Conservation (phyloP, 2,113 vertebrate species). For the Phylloscopus trochilus region DNA sequence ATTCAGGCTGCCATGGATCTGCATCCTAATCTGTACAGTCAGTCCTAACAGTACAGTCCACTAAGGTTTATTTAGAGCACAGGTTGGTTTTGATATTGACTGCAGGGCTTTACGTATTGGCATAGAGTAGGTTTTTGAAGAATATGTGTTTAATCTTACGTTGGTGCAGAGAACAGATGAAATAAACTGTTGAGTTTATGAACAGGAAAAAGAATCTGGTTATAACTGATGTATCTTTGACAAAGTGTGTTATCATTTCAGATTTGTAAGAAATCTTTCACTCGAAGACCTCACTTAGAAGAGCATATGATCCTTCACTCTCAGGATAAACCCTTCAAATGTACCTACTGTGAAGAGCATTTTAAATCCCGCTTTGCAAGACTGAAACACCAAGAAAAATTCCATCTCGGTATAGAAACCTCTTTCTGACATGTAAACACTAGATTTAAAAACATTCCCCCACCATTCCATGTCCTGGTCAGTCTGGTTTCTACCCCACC, state of each 20-base stretch:
- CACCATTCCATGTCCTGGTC: neutral
- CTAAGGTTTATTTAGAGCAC: neutral
- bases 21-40: neutral
- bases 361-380: conserved; percentile 96
- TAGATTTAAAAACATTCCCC: conserved; percentile 17
- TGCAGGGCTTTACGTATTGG: neutral
- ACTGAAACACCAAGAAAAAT: conserved; percentile 97
- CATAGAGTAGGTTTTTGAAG: neutral
- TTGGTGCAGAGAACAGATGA: neutral
- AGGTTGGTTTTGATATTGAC: neutral
- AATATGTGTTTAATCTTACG: neutral
- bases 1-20: neutral
- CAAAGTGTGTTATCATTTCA: conserved; percentile 52
- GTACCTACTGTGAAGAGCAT: conserved; percentile 92
- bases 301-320: conserved; percentile 98
- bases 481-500: neutral
- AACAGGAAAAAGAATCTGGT: neutral
- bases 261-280: conserved; percentile 96
- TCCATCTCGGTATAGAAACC: conserved; percentile 85
- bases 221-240: neutral
- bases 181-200: neutral
- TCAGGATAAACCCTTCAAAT: conserved; percentile 96
- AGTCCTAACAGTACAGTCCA: neutral
- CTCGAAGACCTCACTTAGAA: conserved; percentile 91
- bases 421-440: conserved; percentile 37